Evolutionary conservation across 2,113 vertebrate species (phyloP), one percentile per base, ranked within the genome.

Genomic region (Thermophis baileyi): DNA sequence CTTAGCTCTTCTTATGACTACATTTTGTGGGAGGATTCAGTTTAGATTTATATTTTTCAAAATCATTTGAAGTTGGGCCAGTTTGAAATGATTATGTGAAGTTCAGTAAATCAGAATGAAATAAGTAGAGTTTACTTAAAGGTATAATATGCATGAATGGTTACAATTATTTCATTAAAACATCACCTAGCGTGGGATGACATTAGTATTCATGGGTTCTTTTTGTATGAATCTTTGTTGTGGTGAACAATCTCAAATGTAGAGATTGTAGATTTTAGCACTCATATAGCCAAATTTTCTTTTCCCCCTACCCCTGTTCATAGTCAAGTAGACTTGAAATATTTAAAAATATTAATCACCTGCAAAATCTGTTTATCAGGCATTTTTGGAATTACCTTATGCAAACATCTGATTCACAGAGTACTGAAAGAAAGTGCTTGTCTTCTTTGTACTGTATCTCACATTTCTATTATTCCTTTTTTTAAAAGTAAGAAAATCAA

Each of bases 121-220:
- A 74, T 51, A 0, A 24, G n/a, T 74, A 54, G 44, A 35, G 11
- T 53, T 81, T 30, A 16, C n/a, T 50, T 46, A 63, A 30, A 2
- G 9, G 10, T 35, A 4, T 27, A 47, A 20, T 50, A 20, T 49
- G 14, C 30, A n/a, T 49, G 12, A n/a, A 50, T 50, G 85, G 12
- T 93, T 46, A 91, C 93, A 22, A 91, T 74, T 40, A 40, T n/a
- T 74, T 74, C 69, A 74, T 20, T 69, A 85, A 12, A 46, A 93
- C 94, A 91, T 93, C 89, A 95, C 95, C 94, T 85, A 93, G 9
- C n/a, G 10, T 54, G n/a, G 22, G 22, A 46, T 89, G 50, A 35
- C 7, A 40, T 27, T 30, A 22, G 8, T 10, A 40, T 55, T 63
- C 22, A 40, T 44, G 47, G 44, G 0, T 89, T 89, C 1, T 89